Evolutionary conservation across 2,888 invertebrate genomes (phyloP), one percentile per base, ranked within the genome.

Genomic region (Heteromyza rotundicornis): DNA sequence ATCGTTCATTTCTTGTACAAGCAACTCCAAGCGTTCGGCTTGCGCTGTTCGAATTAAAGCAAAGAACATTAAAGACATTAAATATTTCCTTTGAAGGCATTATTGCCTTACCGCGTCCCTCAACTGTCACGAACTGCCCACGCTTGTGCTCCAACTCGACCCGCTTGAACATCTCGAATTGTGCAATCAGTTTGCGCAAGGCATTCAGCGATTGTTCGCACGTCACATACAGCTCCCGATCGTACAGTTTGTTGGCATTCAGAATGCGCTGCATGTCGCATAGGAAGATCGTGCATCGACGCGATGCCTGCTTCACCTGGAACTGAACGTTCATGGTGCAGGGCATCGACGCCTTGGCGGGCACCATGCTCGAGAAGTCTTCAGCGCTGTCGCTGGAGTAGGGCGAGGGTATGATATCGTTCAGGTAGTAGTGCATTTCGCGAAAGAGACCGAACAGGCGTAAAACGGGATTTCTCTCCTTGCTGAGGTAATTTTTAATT

Each of bases 271-370:
- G 71, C 54, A 71, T 69, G 1, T 60, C 66, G 2, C 5, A 20
- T 1, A 73, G 36, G 35, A 79, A 79, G 0, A 69, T 68, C 0
- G 69, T 70, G 12, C 72, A 17, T 32, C 76, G 76, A 20, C 69
- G 68, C 49, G 57, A 57, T n/a, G 78, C 58, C 19, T 77, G 69
- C n/a, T 76, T 75, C 7, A 80, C 59, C 23, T 79, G 79, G 59
- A 73, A 70, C 24, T 75, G 80, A 14, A 80, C 50, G 62, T 72
- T 80, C 20, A 63, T 44, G 2, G 75, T 74, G n/a, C 61, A 32
- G 1, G 78, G 75, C 59, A 69, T 54, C 1, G 63, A 2, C 8
- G 3, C 2, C 3, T 60, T 66, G 1, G 8, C 22, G 2, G 70
- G 59, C 27, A 3, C 72, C 22, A 22, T 69, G 74, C 24, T 70